Conservation (phyloP, 2,888 invertebrate species). For the Parapristionchus giblindavisi region DNA sequence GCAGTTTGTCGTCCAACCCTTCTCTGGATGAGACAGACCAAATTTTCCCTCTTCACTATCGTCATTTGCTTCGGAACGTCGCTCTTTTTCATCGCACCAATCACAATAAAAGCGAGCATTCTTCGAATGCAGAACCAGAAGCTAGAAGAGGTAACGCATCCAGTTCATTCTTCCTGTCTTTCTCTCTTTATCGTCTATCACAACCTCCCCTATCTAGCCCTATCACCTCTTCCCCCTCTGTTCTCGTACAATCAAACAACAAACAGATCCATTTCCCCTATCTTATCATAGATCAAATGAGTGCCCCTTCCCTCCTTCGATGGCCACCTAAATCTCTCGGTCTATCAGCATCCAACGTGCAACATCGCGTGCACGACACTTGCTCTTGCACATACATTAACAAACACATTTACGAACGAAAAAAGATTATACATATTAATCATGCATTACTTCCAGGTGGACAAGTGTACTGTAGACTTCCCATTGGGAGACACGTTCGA, state of each 20-base stretch:
- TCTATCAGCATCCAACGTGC: no score
- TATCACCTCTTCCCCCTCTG: not conserved
- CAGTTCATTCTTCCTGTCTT: not conserved
- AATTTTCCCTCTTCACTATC: conserved; percentile 59
- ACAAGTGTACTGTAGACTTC: conserved; percentile 54
- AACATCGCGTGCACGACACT: no score
- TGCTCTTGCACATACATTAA: no score
- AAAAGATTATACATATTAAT: no score
- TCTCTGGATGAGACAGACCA: conserved; percentile 63
- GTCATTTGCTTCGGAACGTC: conserved; percentile 55
- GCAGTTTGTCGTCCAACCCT: conserved; percentile 61
- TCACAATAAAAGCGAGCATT: conserved; percentile 47
- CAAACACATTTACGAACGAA: no score
- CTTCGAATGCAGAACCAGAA: conserved; percentile 27
- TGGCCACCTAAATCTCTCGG: no score
- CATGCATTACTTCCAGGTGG: conserved; percentile 38
- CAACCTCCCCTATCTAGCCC: not conserved
- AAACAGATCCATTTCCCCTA: no score
- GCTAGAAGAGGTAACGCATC: conserved; percentile 2
- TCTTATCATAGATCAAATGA: no score
- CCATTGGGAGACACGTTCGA: conserved; percentile 50
- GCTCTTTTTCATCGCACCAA: conserved; percentile 61
- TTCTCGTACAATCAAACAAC: no score
- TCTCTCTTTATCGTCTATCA: not conserved
- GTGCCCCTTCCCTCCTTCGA: no score